phyloP scores from a whole-genome alignment of 2,113 vertebrate genomes.

The Myiagra hebetior region DNA sequence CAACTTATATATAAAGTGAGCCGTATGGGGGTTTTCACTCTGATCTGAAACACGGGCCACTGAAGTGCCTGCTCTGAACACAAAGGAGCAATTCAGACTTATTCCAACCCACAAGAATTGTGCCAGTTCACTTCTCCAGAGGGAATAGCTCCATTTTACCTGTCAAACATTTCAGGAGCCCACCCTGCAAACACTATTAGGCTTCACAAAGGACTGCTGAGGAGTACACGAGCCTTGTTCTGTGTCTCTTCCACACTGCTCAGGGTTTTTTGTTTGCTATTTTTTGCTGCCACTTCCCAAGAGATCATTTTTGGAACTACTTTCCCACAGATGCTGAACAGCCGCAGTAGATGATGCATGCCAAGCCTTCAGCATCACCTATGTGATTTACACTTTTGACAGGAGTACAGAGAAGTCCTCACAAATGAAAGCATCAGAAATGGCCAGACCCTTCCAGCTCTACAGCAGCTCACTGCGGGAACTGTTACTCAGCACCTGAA shows the following conservation, averaged over 20 bases:
- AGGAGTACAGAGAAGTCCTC: background rate
- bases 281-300: background rate
- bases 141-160: background rate
- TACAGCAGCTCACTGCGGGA: background rate
- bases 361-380: background rate
- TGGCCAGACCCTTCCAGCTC: background rate
- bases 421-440: background rate
- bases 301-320: background rate
- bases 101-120: background rate
- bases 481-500: background rate
- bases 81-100: constrained; percentile 33
- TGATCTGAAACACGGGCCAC: background rate
- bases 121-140: background rate
- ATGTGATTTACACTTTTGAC: background rate
- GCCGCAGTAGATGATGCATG: background rate
- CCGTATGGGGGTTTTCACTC: background rate
- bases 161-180: background rate
- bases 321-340: background rate
- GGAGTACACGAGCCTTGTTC: background rate
- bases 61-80: background rate
- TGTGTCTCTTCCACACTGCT: background rate
- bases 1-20: background rate
- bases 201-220: background rate
- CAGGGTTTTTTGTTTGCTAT: background rate
- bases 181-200: background rate